Evolutionary conservation across 2,797 vertebrate genomes (phyloP).

Genomic region (Lithobates pipiens): DNA sequence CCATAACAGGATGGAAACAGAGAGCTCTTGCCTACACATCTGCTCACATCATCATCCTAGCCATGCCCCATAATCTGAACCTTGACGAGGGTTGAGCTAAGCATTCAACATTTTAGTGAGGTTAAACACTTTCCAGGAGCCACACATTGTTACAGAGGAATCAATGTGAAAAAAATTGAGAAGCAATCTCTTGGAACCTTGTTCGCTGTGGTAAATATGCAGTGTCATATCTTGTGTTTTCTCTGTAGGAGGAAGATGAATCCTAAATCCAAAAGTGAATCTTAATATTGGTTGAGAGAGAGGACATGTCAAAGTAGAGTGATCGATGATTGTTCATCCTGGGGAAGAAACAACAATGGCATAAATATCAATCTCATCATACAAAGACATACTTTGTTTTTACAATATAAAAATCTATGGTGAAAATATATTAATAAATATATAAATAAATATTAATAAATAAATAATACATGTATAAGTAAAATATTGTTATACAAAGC

Average conservation of each 20-base stretch:
- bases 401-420: too few relatives aligned
- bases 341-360: background rate
- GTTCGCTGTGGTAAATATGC: constrained; percentile 82
- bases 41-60: too few relatives aligned
- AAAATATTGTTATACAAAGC: too few relatives aligned
- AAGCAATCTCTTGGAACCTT: constrained; percentile 69
- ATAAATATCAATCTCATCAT: background rate
- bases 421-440: too few relatives aligned
- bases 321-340: constrained; percentile 70
- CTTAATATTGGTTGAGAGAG: constrained; percentile 77
- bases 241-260: constrained; percentile 73
- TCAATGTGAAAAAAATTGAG: constrained; percentile 76
- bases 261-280: constrained; percentile 80
- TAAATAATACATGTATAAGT: too few relatives aligned
- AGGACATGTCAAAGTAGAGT: constrained; percentile 86
- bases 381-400: too few relatives aligned
- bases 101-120: constrained; percentile 78
- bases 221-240: constrained; percentile 68
- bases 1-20: too few relatives aligned
- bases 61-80: background rate
- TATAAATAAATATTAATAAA: too few relatives aligned
- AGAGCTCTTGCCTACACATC: too few relatives aligned
- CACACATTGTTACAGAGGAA: constrained; percentile 61
- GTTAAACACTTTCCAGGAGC: constrained; percentile 83
- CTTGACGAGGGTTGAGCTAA: constrained; percentile 75